Conservation (phyloP, 2,113 vertebrate genomes). For the Xenopus laevis region DNA sequence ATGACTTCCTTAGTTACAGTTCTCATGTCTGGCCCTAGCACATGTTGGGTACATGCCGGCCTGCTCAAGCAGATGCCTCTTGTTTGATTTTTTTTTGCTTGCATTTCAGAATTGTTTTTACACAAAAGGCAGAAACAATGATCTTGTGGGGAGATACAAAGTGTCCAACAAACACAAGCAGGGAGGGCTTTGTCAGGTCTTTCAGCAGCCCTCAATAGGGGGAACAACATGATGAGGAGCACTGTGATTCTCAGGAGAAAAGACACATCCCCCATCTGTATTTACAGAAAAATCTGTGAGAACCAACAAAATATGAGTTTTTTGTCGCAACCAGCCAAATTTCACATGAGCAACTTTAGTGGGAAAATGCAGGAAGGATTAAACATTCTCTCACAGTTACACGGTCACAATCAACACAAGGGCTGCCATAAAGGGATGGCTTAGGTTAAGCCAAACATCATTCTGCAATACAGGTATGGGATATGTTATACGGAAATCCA, state of each 20-base stretch:
- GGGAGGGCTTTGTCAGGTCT: constrained; percentile 14
- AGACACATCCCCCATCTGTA: background rate
- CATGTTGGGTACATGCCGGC: background rate
- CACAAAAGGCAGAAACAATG: constrained; percentile 36
- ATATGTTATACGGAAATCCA: too few species aligned
- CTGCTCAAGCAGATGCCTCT: constrained; percentile 23
- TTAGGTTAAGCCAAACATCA: too few species aligned
- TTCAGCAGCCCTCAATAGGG: constrained; percentile 16
- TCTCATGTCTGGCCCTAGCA: background rate
- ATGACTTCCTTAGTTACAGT: background rate
- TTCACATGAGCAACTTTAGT: too few species aligned
- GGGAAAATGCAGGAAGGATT: too few species aligned
- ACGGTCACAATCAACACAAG: too few species aligned
- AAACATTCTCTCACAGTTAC: too few species aligned
- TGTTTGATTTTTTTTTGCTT: constrained; percentile 17
- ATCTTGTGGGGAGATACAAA: constrained; percentile 26
- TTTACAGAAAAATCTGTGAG: background rate
- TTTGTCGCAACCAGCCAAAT: too few species aligned
- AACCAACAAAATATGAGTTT: background rate
- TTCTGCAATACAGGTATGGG: too few species aligned
- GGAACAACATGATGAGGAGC: constrained; percentile 4
- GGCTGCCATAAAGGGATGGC: too few species aligned
- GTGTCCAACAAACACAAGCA: constrained; percentile 18
- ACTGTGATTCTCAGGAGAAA: background rate
- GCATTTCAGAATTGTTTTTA: constrained; percentile 19